phyloP scores from a whole-genome alignment of 2,888 invertebrate species.

The Rotaria magnacalcarata region DNA sequence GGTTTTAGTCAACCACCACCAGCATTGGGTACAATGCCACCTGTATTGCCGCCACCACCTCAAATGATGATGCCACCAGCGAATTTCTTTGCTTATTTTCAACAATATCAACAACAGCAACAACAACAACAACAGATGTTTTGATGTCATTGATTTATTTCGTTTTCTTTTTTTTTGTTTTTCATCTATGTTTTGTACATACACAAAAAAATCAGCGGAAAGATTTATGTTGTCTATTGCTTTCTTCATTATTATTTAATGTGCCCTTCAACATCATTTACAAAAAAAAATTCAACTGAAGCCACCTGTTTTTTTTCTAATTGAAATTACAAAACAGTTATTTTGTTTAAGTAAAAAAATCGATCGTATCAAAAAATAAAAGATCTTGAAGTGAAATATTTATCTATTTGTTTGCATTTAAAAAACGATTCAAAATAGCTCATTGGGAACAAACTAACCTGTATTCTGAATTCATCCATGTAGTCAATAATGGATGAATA shows the following conservation, averaged over 20 bases:
- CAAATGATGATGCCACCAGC: conserved; percentile 17
- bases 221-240: not conserved
- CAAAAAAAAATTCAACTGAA: not conserved
- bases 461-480: no score
- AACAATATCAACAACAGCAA: not conserved
- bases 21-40: not conserved
- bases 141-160: not conserved
- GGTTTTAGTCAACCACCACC: conserved; percentile 19
- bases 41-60: not conserved
- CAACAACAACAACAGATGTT: not conserved
- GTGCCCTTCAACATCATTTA: not conserved
- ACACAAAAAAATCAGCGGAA: not conserved
- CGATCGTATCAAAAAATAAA: no score
- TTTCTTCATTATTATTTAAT: not conserved
- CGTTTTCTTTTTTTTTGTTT: not conserved
- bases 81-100: not conserved
- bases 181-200: conserved; percentile 3
- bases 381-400: not conserved
- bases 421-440: no score
- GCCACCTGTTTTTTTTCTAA: not conserved
- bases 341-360: not conserved
- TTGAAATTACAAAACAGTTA: not conserved
- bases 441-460: no score
- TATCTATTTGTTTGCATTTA: no score
- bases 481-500: no score